phyloP scores from a whole-genome alignment of 2,888 invertebrate genomes.

The Norana najaformis region DNA sequence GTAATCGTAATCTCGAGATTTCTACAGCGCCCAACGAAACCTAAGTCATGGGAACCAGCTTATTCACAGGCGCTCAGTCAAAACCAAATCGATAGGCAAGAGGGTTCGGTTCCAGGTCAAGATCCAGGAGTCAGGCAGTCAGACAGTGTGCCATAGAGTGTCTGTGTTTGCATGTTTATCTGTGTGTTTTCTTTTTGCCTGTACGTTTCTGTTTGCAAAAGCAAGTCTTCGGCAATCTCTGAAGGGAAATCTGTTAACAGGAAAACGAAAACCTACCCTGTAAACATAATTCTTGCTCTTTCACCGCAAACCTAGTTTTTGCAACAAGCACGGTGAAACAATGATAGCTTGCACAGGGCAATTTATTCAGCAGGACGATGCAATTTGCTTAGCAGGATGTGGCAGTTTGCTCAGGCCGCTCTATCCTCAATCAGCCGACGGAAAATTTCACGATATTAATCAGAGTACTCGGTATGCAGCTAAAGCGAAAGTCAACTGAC shows the following conservation, averaged over 20 bases:
- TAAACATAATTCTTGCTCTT: neutral
- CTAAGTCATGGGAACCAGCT: too few species aligned
- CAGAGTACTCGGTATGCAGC: neutral
- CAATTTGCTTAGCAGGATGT: neutral
- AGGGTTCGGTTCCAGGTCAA: too few species aligned
- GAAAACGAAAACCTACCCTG: neutral
- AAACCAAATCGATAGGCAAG: too few species aligned
- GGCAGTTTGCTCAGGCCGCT: neutral
- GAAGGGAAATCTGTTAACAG: neutral
- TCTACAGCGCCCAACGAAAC: too few species aligned
- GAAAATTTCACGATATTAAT: neutral
- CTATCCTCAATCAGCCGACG: neutral
- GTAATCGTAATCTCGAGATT: too few species aligned
- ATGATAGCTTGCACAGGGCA: neutral
- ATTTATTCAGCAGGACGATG: neutral
- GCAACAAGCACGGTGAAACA: neutral
- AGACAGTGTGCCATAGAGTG: too few species aligned
- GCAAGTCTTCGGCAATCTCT: too few species aligned
- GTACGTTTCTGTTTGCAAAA: too few species aligned
- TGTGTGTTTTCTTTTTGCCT: neutral
- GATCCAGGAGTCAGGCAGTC: too few species aligned
- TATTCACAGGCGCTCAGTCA: too few species aligned
- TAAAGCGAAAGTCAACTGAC: neutral
- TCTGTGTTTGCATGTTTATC: neutral
- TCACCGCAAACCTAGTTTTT: too few species aligned